Evolutionary conservation across 2,888 invertebrate genomes (phyloP).

Genomic region (Theodoxus fluviatilis): DNA sequence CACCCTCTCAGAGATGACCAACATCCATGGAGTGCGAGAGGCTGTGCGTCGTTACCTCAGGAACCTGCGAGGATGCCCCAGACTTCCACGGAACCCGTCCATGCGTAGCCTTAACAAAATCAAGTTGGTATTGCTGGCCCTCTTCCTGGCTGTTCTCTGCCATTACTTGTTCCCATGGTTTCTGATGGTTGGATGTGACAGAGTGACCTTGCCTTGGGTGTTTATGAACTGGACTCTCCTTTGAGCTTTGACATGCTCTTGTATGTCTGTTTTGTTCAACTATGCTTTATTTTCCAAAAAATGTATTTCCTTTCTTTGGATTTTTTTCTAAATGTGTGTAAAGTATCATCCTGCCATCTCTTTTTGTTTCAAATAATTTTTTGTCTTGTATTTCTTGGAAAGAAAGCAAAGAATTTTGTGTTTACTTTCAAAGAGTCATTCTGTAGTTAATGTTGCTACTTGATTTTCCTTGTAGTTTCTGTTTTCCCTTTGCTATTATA

Average conservation of each 20-base stretch:
- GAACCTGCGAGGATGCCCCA: slow-evolving; percentile 53
- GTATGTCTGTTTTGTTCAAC: too few species aligned
- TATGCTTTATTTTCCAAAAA: not conserved
- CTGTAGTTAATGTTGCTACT: too few species aligned
- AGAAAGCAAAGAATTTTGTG: too few species aligned
- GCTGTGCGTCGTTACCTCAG: slow-evolving; percentile 56
- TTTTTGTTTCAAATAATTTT: not conserved
- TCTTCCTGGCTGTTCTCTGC: not conserved
- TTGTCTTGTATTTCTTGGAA: not conserved
- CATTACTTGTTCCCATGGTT: not conserved
- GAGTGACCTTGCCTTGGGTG: too few species aligned
- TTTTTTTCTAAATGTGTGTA: not conserved
- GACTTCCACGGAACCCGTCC: slow-evolving; percentile 45
- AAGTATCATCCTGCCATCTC: not conserved
- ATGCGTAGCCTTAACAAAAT: slow-evolving; percentile 28
- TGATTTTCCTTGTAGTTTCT: too few species aligned
- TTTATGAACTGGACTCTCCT: too few species aligned
- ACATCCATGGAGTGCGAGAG: slow-evolving; percentile 57
- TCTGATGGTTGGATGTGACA: not conserved
- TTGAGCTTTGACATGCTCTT: too few species aligned
- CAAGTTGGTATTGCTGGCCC: slow-evolving; percentile 16
- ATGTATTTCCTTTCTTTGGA: not conserved
- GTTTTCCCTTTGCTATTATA: too few species aligned
- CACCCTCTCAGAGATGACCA: slow-evolving; percentile 73
- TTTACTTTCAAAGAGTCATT: too few species aligned